phyloP scores from a whole-genome alignment of 2,797 vertebrate genomes.

The Oryzias dopingdopingensis region DNA sequence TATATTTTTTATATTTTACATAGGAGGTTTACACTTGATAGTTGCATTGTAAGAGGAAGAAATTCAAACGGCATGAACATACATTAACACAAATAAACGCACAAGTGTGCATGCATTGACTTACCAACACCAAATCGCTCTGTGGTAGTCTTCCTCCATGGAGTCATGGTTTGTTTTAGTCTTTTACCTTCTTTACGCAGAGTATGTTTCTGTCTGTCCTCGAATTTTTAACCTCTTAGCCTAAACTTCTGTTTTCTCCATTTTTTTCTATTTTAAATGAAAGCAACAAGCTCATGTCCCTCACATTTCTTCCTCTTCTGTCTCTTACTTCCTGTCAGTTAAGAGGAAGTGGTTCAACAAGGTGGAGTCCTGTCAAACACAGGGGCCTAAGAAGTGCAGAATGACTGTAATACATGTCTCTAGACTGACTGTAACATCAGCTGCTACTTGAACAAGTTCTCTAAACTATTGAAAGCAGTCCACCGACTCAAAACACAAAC shows the following conservation, averaged over 20 bases:
- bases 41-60: conserved; percentile 7
- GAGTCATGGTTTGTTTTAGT: conserved; percentile 62
- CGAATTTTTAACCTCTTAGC: conserved; percentile 9
- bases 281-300: conserved; percentile 60
- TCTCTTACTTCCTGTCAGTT: conserved; percentile 64
- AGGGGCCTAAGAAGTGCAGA: conserved; percentile 12
- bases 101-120: conserved; percentile 24
- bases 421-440: neutral
- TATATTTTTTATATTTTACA: conserved; percentile 3
- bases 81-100: conserved; percentile 4
- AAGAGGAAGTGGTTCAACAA: conserved; percentile 66
- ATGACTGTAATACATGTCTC: conserved; percentile 21
- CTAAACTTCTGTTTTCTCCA: conserved; percentile 60
- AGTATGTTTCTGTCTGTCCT: conserved; percentile 10
- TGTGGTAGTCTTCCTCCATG: conserved; percentile 66
- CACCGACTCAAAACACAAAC: neutral
- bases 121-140: conserved; percentile 78
- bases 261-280: conserved; percentile 54
- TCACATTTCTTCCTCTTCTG: conserved; percentile 74
- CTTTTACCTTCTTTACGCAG: conserved; percentile 10
- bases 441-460: no score
- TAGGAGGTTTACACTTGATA: neutral
- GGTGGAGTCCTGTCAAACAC: conserved; percentile 47
- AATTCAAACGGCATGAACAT: neutral
- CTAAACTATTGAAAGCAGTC: neutral